Evolutionary conservation across 2,888 invertebrate genomes (phyloP).

Genomic region (Hymenopus coronatus): DNA sequence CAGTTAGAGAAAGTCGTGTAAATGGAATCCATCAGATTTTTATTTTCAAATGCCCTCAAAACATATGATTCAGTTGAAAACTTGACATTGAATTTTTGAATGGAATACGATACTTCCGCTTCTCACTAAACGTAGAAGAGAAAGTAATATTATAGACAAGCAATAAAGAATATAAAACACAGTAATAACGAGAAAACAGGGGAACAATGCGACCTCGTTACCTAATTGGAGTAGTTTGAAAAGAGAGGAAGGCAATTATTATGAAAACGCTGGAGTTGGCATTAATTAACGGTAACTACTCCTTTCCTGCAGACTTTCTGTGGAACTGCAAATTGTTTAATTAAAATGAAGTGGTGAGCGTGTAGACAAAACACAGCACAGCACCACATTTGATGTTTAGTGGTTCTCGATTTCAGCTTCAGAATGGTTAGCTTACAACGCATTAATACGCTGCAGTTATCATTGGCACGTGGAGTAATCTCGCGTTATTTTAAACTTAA

Average conservation of each 20-base stretch:
- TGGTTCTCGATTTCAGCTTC: background rate
- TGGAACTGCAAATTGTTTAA: background rate
- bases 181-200: background rate
- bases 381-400: background rate
- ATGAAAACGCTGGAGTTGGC: background rate
- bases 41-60: too few relatives aligned
- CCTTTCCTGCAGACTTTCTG: background rate
- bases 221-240: background rate
- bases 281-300: background rate
- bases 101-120: too few relatives aligned
- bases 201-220: background rate
- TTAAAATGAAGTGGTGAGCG: background rate
- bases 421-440: background rate
- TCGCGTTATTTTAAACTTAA: too few relatives aligned
- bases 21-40: too few relatives aligned
- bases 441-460: too few relatives aligned
- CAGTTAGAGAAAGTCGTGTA: too few relatives aligned
- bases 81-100: too few relatives aligned
- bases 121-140: too few relatives aligned
- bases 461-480: too few relatives aligned
- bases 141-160: background rate
- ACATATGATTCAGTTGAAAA: too few relatives aligned
- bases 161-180: background rate
- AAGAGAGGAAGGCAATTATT: background rate
- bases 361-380: background rate